phyloP scores from a whole-genome alignment of 2,113 vertebrate species.

The Vombatus ursinus region DNA sequence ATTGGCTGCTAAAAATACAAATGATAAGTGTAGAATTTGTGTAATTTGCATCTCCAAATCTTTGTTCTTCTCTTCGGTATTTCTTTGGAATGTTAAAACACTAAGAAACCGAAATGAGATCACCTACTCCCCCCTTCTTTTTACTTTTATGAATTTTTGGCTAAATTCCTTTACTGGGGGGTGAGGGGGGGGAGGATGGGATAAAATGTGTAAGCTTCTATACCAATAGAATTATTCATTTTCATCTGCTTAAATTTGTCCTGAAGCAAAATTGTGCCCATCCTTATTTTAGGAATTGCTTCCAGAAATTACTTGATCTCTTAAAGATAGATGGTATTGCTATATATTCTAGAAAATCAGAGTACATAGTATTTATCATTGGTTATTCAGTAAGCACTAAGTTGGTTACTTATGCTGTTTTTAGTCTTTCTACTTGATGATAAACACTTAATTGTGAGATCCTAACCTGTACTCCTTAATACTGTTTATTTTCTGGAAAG shows the following conservation, averaged over 20 bases:
- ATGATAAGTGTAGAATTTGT: not conserved
- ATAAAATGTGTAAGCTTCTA: not conserved
- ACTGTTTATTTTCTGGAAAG: constrained; percentile 4
- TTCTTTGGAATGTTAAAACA: not conserved
- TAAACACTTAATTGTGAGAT: constrained; percentile 1
- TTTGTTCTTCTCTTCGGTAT: not conserved
- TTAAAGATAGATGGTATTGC: not conserved
- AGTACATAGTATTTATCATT: constrained; percentile 15
- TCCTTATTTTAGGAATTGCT: not conserved
- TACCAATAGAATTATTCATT: constrained; percentile 25
- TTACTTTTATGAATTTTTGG: constrained; percentile 24
- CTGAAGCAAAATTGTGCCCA: constrained; percentile 13
- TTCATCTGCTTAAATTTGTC: constrained; percentile 20
- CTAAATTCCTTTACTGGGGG: not conserved
- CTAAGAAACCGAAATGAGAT: not conserved
- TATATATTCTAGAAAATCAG: constrained; percentile 35
- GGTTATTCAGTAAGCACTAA: not conserved
- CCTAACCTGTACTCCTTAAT: constrained; percentile 32
- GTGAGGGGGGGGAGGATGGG: constrained; percentile 23
- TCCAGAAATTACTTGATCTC: constrained; percentile 39
- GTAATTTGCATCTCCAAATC: not conserved
- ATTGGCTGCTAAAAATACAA: not conserved
- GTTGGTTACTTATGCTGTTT: constrained; percentile 29
- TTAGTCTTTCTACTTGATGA: constrained; percentile 33
- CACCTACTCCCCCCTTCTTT: not conserved